A percentile compares a stretch with the other conserved stretches of the same genome.
Conservation (phyloP, 2,888 invertebrate species). For the Leucoptera coffeella region DNA sequence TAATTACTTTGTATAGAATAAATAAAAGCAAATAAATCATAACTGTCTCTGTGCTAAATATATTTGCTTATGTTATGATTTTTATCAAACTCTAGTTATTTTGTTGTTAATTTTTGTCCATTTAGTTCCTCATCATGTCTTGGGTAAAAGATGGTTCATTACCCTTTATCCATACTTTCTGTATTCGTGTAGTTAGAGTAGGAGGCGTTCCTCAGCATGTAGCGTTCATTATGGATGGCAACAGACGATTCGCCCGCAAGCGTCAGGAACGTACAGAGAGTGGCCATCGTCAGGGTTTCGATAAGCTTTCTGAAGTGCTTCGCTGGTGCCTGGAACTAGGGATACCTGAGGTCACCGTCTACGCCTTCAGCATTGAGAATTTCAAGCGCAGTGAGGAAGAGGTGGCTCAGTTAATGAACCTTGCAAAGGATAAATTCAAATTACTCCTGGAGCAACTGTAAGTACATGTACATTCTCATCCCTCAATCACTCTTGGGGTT, state of each 20-base stretch:
- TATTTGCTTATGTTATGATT: no score
- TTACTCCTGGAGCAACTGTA: constrained; percentile 76
- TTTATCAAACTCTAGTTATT: no score
- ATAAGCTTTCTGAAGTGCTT: constrained; percentile 73
- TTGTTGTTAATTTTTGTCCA: no score
- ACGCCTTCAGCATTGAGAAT: constrained; percentile 99
- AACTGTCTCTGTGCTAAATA: no score
- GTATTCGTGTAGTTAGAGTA: constrained; percentile 63
- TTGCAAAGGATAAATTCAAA: constrained; percentile 83
- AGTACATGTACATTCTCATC: constrained; percentile 10
- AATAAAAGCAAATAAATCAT: no score
- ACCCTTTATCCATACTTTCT: constrained; percentile 69
- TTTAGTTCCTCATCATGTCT: no score
- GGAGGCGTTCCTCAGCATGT: constrained; percentile 87
- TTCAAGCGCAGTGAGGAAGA: constrained; percentile 89
- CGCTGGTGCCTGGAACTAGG: constrained; percentile 90
- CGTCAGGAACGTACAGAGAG: constrained; percentile 65
- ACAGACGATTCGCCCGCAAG: constrained; percentile 85
- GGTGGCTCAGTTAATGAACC: constrained; percentile 79
- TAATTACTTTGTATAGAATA: no score
- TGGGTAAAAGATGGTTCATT: constrained; percentile 76
- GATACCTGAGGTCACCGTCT: constrained; percentile 92
- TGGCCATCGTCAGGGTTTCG: constrained; percentile 82
- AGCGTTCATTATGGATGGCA: constrained; percentile 99
- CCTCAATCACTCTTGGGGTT: no score